Evolutionary conservation across 35 echinoderm and acorn worm species (phyloP).

Genomic region (Diadema setosum): DNA sequence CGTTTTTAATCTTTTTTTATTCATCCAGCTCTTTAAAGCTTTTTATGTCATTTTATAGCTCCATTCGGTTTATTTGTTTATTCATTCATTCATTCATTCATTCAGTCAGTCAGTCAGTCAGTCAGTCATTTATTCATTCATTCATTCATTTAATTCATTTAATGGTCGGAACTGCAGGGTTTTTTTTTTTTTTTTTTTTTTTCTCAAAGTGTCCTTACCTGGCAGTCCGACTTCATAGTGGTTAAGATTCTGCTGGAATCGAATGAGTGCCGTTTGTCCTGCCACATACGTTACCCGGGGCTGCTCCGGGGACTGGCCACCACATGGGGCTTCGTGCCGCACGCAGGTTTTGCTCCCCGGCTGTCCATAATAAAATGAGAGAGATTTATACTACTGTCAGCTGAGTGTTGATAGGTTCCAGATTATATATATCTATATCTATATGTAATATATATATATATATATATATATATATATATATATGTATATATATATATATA

Average conservation of each 20-base stretch:
- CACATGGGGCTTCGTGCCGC: conserved; percentile 59
- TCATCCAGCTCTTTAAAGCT: too few relatives aligned
- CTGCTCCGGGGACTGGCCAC: conserved; percentile 37
- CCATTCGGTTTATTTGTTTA: too few relatives aligned
- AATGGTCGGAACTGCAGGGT: too few relatives aligned
- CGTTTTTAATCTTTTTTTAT: too few relatives aligned
- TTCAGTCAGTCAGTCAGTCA: too few relatives aligned
- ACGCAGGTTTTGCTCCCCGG: conserved; percentile 50
- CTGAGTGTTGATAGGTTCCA: neutral
- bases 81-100: too few relatives aligned
- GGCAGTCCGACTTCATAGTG: conserved; percentile 84
- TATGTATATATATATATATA: neutral
- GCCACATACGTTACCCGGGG: conserved; percentile 35
- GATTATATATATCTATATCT: neutral
- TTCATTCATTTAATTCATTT: too few relatives aligned
- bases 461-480: neutral
- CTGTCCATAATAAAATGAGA: conserved; percentile 28
- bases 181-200: too few relatives aligned
- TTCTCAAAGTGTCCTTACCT: conserved; percentile 62
- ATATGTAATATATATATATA: too few relatives aligned
- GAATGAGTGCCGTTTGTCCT: conserved; percentile 58
- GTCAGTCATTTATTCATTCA: too few relatives aligned
- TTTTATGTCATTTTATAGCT: too few relatives aligned
- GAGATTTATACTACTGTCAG: neutral
- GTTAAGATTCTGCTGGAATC: conserved; percentile 86